phyloP scores from a whole-genome alignment of 1,140 invertebrate species.

The Vanessa tameamea region DNA sequence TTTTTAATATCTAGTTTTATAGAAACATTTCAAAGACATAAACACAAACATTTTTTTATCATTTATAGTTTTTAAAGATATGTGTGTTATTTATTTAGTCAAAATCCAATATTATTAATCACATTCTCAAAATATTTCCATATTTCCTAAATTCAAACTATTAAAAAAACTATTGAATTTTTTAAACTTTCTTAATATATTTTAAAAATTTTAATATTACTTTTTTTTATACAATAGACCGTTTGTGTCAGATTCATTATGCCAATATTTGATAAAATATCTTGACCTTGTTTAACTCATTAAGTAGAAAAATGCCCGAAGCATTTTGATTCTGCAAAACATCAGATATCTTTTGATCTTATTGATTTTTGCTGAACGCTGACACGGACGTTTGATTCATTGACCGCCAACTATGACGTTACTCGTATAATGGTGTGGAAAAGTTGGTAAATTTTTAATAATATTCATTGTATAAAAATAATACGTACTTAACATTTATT shows the following conservation, averaged over 20 bases:
- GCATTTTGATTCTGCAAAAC: conserved; percentile 32
- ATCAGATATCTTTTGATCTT: conserved; percentile 20
- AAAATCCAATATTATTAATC: no score
- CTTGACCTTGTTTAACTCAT: background rate
- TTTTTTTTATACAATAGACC: no score
- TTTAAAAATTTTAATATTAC: no score
- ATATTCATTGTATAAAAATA: background rate
- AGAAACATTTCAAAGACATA: background rate
- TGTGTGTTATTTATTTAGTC: no score
- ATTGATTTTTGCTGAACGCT: conserved; percentile 18
- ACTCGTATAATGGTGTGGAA: conserved; percentile 1
- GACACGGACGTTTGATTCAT: conserved; percentile 17
- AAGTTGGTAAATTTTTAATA: background rate
- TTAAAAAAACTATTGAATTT: no score
- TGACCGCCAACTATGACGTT: background rate
- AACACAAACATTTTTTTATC: background rate
- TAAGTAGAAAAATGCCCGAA: background rate
- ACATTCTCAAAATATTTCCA: no score
- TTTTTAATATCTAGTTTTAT: background rate
- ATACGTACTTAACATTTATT: background rate
- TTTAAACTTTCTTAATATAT: no score
- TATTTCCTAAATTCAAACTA: no score
- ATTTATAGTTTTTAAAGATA: no score
- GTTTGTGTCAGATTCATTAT: background rate
- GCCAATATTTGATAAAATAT: background rate